Evolutionary conservation across 2,797 vertebrate genomes (phyloP).

Genomic region (Oreortyx pictus): DNA sequence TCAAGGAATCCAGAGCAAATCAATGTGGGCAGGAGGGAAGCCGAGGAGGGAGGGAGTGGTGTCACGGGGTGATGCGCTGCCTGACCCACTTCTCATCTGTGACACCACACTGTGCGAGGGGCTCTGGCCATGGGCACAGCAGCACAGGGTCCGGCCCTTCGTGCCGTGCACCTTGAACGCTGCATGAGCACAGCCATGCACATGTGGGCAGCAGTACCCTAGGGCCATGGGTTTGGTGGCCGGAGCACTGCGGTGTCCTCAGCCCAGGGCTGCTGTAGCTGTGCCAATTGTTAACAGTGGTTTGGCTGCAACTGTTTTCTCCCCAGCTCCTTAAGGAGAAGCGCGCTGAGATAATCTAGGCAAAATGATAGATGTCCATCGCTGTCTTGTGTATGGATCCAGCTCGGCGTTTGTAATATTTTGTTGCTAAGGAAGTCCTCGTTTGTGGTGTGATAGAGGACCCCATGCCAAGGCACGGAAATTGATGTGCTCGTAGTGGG

Average conservation of each 20-base stretch:
- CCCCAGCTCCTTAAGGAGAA: conserved; percentile 30
- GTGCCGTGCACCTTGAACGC: rapidly evolving
- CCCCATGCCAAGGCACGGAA: conserved; percentile 28
- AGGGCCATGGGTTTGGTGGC: rapidly evolving
- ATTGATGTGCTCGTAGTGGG: conserved; percentile 59
- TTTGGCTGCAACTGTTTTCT: conserved; percentile 19
- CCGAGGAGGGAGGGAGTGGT: neutral
- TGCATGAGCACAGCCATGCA: rapidly evolving
- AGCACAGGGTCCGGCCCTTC: rapidly evolving
- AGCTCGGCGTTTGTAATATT: conserved; percentile 18
- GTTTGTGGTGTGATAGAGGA: conserved; percentile 59
- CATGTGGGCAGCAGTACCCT: rapidly evolving
- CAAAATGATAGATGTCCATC: conserved; percentile 41
- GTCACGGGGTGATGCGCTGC: rapidly evolving
- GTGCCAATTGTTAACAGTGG: neutral
- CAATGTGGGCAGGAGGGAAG: conserved; percentile 46
- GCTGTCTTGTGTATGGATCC: conserved; percentile 44
- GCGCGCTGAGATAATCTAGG: conserved; percentile 39
- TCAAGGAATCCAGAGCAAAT: conserved; percentile 77
- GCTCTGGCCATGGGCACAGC: rapidly evolving
- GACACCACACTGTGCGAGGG: neutral
- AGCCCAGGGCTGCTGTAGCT: neutral
- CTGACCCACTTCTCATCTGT: neutral
- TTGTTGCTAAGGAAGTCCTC: conserved; percentile 56
- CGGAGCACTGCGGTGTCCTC: rapidly evolving